These are phyloP conservation scores for Centroberyx gerrardi DNA, from an alignment of 2,797 vertebrate species.

Conservation along the genomic window DNA sequence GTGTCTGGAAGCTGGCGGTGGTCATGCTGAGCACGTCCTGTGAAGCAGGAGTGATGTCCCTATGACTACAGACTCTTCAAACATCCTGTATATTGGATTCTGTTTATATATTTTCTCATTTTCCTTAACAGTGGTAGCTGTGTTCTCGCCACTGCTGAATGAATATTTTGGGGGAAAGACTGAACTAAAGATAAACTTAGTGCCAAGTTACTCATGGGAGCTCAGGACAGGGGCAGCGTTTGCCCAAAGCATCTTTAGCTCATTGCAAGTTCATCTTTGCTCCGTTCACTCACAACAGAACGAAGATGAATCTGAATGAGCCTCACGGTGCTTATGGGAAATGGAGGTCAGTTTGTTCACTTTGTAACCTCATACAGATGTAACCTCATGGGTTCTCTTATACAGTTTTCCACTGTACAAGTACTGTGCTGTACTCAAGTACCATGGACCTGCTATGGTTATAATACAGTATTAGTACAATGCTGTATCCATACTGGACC, in stretches of 20 bases:
- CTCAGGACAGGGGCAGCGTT: slow-evolving; percentile 1
- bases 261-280: background rate
- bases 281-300: background rate
- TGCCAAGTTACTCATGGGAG: background rate
- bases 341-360: background rate
- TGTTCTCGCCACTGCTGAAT: background rate
- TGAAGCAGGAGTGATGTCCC: too few species aligned
- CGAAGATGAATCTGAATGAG: background rate
- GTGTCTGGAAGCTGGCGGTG: too few species aligned
- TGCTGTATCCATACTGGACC: too few species aligned
- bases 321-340: background rate
- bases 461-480: background rate
- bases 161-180: background rate
- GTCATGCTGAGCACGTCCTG: too few species aligned
- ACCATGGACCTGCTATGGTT: background rate
- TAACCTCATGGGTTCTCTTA: too few species aligned
- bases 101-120: background rate
- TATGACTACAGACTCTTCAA: too few species aligned
- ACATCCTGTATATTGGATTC: too few species aligned
- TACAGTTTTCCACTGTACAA: background rate
- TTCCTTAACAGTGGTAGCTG: background rate
- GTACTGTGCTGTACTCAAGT: slow-evolving; percentile 5
- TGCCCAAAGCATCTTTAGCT: background rate
- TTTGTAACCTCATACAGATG: slow-evolving; percentile 5
- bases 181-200: background rate